Base-by-base conservation (phyloP, 2,113 vertebrate genomes). In the human region DNA sequence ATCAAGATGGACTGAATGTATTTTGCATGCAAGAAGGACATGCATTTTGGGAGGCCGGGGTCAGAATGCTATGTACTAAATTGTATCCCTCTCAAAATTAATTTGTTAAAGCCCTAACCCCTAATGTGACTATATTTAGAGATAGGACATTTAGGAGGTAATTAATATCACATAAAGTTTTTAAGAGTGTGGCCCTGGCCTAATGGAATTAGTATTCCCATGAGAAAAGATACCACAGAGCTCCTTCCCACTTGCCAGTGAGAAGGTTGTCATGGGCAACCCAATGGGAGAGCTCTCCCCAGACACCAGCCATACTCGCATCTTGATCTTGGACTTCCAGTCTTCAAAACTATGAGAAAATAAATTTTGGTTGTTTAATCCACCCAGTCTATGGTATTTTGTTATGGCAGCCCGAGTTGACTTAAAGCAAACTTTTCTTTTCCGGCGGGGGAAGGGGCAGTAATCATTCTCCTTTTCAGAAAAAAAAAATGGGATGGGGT, bases 361-460 rank as follows among this genome's bases (percentile, higher is more conserved):
- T 35, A 68, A 68, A 8, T 68, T 68, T 18, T 68, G 66, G 30
- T 30, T n/a, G 14, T 68, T 68, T 68, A 68, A 68, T 3, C 66
- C 32, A 68, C 32, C 32, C 32, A 35, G 66, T 68, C 32, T 17
- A 18, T 68, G 66, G 32, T 35, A 68, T 35, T 68, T 68, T 68
- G 66, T 68, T 32, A 68, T n/a, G 32, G 66, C 6, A 68, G 30
- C 16, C 66, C 1, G 32, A 68, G 16, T 32, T 17, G 14, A 72
- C n/a, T 38, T 40, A 22, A 40, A 40, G 18, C 17, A 20, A 72
- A 10, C n/a, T 72, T 40, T 10, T 70, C 40, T 40, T 38, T 38
- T 55, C 5, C 6, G n/a, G 20, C 1, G 0, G 12, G 25, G 5
- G 27, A 11, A 6, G 27, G 61, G 27, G 7, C 70, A 72, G n/a